Conservation (phyloP, 2,797 vertebrate genomes). For the Sebastes goodei region DNA sequence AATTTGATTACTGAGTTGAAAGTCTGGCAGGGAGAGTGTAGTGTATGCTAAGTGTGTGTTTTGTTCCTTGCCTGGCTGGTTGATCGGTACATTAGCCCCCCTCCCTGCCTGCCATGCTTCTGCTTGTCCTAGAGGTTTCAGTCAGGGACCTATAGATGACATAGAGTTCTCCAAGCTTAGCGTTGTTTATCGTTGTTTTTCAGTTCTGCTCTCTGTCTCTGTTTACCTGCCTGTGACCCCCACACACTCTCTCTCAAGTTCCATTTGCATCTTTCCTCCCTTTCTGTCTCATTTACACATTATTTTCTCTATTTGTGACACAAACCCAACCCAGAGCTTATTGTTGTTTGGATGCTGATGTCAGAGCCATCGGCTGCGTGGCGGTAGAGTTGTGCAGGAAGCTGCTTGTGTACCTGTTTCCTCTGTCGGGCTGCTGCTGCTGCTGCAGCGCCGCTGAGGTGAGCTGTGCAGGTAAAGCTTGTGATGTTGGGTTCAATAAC, state of each 20-base stretch:
- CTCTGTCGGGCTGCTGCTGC: background rate
- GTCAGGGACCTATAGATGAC: background rate
- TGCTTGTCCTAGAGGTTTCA: conserved; percentile 14
- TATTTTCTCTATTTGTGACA: background rate
- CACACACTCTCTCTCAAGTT: background rate
- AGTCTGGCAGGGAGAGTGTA: conserved; percentile 10
- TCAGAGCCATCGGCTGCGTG: conserved; percentile 1
- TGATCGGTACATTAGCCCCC: conserved; percentile 9
- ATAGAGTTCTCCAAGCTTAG: background rate
- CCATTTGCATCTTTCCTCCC: background rate
- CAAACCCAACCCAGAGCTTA: background rate
- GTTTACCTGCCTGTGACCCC: background rate
- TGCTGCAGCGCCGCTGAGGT: background rate
- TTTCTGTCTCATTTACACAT: background rate
- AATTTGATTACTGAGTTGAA: conserved; percentile 1
- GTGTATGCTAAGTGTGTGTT: background rate
- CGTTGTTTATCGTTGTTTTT: background rate
- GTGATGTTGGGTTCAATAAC: conserved; percentile 8
- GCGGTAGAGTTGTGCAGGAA: background rate
- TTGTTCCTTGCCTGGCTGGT: background rate
- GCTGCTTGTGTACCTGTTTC: background rate
- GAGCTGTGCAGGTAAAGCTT: conserved; percentile 3
- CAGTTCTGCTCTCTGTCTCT: background rate
- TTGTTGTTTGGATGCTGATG: background rate
- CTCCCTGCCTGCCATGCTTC: background rate